Evolutionary conservation across 2,888 invertebrate genomes (phyloP).

Genomic region (Erannis defoliaria): DNA sequence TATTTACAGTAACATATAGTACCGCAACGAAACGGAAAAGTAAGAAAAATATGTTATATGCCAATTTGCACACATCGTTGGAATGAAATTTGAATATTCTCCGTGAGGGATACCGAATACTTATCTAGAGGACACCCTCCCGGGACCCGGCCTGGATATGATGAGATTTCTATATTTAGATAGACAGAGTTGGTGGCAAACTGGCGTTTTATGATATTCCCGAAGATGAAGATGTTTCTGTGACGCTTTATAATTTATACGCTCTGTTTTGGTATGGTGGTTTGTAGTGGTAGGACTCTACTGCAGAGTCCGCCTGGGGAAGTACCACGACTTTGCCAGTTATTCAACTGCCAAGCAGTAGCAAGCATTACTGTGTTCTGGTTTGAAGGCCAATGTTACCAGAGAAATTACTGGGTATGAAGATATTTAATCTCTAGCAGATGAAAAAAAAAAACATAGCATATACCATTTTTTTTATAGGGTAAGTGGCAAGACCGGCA

Average conservation of each 20-base stretch:
- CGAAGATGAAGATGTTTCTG: not conserved
- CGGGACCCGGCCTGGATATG: slow-evolving; percentile 28
- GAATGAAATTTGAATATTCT: slow-evolving; percentile 72
- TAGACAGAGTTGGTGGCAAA: slow-evolving; percentile 17
- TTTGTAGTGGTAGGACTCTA: too few relatives aligned
- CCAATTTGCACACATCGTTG: slow-evolving; percentile 65
- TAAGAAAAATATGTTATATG: slow-evolving; percentile 58
- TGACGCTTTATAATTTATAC: not conserved
- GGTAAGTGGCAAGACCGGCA: too few relatives aligned
- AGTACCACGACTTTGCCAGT: too few relatives aligned
- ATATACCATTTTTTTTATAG: too few relatives aligned
- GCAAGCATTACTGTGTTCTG: too few relatives aligned
- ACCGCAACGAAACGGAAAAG: slow-evolving; percentile 27
- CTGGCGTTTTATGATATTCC: not conserved
- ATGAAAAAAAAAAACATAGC: too few relatives aligned
- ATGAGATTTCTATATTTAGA: slow-evolving; percentile 37
- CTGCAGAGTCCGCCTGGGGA: too few relatives aligned
- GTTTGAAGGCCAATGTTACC: too few relatives aligned
- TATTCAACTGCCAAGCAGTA: too few relatives aligned
- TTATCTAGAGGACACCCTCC: slow-evolving; percentile 30
- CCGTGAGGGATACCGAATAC: slow-evolving; percentile 45
- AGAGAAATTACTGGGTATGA: too few relatives aligned
- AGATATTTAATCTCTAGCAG: too few relatives aligned
- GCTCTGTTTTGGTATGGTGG: too few relatives aligned
- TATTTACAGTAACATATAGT: slow-evolving; percentile 25